Evolutionary conservation across 2,888 invertebrate species (phyloP).

Genomic region (Lapara coniferarum): DNA sequence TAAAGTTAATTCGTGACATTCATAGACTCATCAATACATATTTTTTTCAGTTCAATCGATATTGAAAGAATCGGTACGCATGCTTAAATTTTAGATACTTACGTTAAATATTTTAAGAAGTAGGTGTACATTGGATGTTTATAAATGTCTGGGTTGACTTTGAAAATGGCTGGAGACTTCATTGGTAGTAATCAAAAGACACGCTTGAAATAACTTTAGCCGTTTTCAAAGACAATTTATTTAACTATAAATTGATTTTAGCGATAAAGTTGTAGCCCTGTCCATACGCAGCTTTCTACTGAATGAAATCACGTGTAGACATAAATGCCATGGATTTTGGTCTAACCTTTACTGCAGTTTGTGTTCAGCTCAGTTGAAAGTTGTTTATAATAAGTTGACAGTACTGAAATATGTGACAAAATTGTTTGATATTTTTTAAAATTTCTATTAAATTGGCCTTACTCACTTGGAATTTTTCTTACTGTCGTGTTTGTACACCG

Average conservation of each 20-base stretch:
- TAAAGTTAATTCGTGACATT: constrained; percentile 46
- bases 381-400: constrained; percentile 4
- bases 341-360: no score
- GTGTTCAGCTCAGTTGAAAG: constrained; percentile 2
- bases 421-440: background rate
- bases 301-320: background rate
- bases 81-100: constrained; percentile 50
- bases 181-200: constrained; percentile 1
- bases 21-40: constrained; percentile 50
- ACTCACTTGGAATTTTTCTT: background rate
- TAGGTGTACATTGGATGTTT: constrained; percentile 3
- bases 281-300: background rate
- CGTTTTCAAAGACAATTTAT: constrained; percentile 24
- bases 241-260: background rate
- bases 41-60: constrained; percentile 71
- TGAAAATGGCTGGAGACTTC: constrained; percentile 30
- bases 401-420: background rate
- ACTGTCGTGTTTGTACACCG: constrained; percentile 22
- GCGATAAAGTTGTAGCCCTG: background rate
- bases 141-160: constrained; percentile 31
- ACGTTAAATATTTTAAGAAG: constrained; percentile 21
- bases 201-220: background rate
- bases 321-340: background rate
- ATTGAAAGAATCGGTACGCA: constrained; percentile 75
- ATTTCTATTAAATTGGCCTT: background rate